These are phyloP conservation scores for Drymodes brunneopygia DNA, from an alignment of 2,113 vertebrate genomes.

Conservation along the genomic window DNA sequence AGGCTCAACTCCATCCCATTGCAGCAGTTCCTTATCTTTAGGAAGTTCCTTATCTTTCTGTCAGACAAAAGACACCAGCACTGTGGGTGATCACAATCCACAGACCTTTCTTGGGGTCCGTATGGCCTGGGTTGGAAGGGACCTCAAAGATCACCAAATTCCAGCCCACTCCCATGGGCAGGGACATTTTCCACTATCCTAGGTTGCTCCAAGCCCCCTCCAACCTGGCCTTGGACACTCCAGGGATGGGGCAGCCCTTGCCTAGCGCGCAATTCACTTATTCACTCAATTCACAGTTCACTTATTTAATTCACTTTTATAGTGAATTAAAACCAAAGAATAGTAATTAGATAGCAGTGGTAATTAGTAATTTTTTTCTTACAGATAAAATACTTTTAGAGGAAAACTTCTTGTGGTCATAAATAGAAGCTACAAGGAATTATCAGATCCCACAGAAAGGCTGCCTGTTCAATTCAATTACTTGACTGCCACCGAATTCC, in stretches of 20 bases:
- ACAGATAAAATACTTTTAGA: neutral
- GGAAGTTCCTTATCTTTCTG: too few species aligned
- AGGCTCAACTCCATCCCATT: neutral
- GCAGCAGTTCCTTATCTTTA: neutral
- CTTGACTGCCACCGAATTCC: neutral
- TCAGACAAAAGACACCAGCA: neutral
- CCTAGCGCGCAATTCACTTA: too few species aligned
- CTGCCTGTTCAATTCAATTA: neutral
- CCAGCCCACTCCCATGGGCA: neutral
- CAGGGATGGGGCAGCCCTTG: neutral
- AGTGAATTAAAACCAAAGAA: neutral
- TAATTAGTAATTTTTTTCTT: neutral
- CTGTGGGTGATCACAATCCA: neutral
- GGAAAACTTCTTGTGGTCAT: neutral
- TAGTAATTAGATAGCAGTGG: neutral
- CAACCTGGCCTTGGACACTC: neutral
- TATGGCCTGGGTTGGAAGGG: neutral
- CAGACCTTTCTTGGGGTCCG: neutral
- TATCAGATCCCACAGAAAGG: neutral
- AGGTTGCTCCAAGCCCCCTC: neutral
- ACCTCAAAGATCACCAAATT: neutral
- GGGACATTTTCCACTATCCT: neutral
- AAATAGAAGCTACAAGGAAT: neutral
- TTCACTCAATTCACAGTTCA: too few species aligned
- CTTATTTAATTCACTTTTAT: too few species aligned